Evolutionary conservation across 2,113 vertebrate species (phyloP), one percentile per base, ranked within the genome.

Genomic region (Nerophis ophidion): DNA sequence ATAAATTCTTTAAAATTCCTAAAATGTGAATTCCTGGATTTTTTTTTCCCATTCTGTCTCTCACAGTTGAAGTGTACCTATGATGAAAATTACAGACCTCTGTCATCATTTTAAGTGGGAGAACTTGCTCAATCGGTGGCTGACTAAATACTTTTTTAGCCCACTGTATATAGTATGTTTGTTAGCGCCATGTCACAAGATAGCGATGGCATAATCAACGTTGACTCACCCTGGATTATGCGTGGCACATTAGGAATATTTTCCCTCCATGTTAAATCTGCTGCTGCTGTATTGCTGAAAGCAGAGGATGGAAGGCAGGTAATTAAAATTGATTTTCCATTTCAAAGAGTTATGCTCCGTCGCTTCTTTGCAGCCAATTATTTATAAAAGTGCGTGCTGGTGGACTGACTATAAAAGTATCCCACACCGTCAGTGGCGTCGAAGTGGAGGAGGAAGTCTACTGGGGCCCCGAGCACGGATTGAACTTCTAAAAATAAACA

Each of bases 251-350:
- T 11, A 52, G n/a, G 61, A 13, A 44, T 48, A 57, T 50, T 35
- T 49, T 50, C 33, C 0, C 1, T 12, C 16, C 53, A 68, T 45
- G n/a, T 35, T 45, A 15, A 4, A 26, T 54, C 16, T 2, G 13
- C 8, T 68, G 54, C 45, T 51, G 26, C 57, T 61, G 5, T 53
- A 4, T 45, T 14, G 48, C 42, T 44, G 9, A 49, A 7, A 49
- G 36, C 54, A 68, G 60, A 3, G 16, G 33, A 45, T 35, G 16
- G 46, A 47, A 60, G 12, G 15, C 58, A 51, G 48, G 48, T 62
- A 68, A 77, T 79, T 75, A 73, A 75, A 75, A 70, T 68, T 13
- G 60, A 79, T 65, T 61, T 75, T 72, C 52, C 56, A 65, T 70
- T 72, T 64, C 38, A 52, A 48, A 67, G 54, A 65, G 44, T 47